Evolutionary conservation across 2,888 invertebrate genomes (phyloP), one percentile per base, ranked within the genome.

Genomic region (Drosophila neonasuta): DNA sequence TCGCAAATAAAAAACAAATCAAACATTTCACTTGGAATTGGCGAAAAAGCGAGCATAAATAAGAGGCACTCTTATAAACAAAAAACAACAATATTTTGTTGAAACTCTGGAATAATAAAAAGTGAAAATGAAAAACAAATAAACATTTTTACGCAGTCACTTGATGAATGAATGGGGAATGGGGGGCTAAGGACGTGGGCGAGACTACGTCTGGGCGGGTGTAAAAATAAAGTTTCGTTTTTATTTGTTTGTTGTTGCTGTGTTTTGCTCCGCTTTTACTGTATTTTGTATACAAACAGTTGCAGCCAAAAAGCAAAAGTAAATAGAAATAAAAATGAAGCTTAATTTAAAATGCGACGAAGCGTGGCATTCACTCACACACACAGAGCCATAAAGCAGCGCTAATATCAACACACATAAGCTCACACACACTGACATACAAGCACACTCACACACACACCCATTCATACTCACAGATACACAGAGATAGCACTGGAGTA

Each of bases 291-390:
- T 54, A 49, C 74, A 76, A 80, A 76, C 71, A 81, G 72, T 69
- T 79, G 72, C 72, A 80, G 74, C 49, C 71, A 71, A 63, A 68
- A 65, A 66, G 74, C 58, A 61, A 72, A 81, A 79, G 81, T 85
- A 81, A 80, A 80, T 80, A 84, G 85, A 85, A 86, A 82, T 80
- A 86, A 87, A 86, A 86, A 79, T 70, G 76, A 69, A 71, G 77
- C 85, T 76, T 81, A 88, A 88, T 88, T 86, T 88, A 87, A 88
- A 87, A 80, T 87, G 88, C 88, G 72, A 75, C 79, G 71, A 86
- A 83, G 84, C 86, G 71, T 81, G 68, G 42, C 68, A 62, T 68
- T 68, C 68, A 74, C 60, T 68, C 71, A 71, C 54, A 66, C 68
- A 57, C 81, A 61, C 72, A 54, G 64, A 59, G 42, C 63, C 71